phyloP scores from a whole-genome alignment of 2,113 vertebrate species.

The Amphiprion percula region DNA sequence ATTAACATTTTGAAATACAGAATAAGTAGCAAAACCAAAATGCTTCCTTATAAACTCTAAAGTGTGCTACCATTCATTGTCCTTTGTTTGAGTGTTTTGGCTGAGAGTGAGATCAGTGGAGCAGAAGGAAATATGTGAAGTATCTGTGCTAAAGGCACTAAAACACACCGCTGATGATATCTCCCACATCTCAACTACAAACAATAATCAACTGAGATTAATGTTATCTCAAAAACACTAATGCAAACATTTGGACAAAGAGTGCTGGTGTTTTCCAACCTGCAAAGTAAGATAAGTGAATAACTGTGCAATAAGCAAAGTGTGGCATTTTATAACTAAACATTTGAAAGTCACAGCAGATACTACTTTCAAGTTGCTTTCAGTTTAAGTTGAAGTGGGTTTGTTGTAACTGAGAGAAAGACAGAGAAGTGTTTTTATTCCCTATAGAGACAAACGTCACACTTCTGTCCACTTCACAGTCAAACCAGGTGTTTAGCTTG shows the following conservation, averaged over 20 bases:
- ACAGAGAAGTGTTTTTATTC: too few species aligned
- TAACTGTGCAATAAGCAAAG: neutral
- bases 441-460: too few species aligned
- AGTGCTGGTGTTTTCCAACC: neutral
- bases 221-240: too few species aligned
- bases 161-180: neutral
- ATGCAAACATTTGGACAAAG: neutral
- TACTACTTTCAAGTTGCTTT: too few species aligned
- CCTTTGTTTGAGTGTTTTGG: slow-evolving; percentile 2
- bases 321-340: neutral
- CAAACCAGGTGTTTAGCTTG: too few species aligned
- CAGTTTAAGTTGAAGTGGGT: too few species aligned
- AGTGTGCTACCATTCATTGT: too few species aligned
- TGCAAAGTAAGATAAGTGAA: neutral
- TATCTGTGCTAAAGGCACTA: neutral
- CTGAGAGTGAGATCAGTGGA: slow-evolving; percentile 4
- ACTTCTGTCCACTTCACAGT: too few species aligned
- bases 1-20: neutral
- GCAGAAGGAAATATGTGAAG: slow-evolving; percentile 13
- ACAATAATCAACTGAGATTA: too few species aligned
- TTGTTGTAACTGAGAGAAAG: too few species aligned
- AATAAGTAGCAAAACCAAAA: neutral
- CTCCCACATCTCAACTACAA: neutral
- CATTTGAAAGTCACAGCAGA: too few species aligned
- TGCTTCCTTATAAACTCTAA: neutral